These are phyloP conservation scores for Parauchenoglanis punctatus DNA, from an alignment of 2,797 vertebrate genomes.

Conservation along the genomic window DNA sequence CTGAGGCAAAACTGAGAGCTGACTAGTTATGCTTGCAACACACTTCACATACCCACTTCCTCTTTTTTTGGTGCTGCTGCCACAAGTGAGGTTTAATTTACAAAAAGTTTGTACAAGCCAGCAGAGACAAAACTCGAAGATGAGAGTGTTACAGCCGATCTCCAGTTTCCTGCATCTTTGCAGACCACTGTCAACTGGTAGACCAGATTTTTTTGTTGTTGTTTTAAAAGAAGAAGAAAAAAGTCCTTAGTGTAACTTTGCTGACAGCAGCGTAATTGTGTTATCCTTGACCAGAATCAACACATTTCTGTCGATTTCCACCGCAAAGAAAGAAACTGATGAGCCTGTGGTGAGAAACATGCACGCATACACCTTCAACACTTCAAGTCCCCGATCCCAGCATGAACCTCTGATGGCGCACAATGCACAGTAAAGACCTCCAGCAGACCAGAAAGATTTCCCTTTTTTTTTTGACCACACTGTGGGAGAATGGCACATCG, in stretches of 20 bases:
- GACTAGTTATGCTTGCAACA: constrained; percentile 69
- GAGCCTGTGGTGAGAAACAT: constrained; percentile 33
- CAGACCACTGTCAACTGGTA: constrained; percentile 15
- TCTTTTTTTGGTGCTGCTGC: constrained; percentile 68
- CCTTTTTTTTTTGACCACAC: constrained; percentile 19
- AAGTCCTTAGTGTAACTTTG: constrained; percentile 1
- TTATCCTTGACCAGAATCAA: constrained; percentile 28
- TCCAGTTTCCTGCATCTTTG: constrained; percentile 74
- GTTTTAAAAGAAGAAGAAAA: not conserved
- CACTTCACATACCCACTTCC: constrained; percentile 70
- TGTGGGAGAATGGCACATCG: constrained; percentile 47
- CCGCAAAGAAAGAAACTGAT: constrained; percentile 21
- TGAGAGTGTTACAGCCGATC: constrained; percentile 76
- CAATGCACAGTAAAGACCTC: constrained; percentile 1
- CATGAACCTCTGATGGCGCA: not conserved
- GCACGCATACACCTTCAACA: constrained; percentile 12
- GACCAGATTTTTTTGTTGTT: not conserved
- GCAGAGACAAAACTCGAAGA: constrained; percentile 67
- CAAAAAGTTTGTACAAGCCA: constrained; percentile 78
- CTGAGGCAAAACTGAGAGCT: constrained; percentile 23
- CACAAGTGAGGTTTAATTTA: constrained; percentile 74
- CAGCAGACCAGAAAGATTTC: not conserved
- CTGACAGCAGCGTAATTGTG: constrained; percentile 10
- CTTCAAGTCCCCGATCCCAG: not conserved
- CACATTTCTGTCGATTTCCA: constrained; percentile 3